phyloP scores from a whole-genome alignment of 2,888 invertebrate species.

The Dinocampus coccinellae region DNA sequence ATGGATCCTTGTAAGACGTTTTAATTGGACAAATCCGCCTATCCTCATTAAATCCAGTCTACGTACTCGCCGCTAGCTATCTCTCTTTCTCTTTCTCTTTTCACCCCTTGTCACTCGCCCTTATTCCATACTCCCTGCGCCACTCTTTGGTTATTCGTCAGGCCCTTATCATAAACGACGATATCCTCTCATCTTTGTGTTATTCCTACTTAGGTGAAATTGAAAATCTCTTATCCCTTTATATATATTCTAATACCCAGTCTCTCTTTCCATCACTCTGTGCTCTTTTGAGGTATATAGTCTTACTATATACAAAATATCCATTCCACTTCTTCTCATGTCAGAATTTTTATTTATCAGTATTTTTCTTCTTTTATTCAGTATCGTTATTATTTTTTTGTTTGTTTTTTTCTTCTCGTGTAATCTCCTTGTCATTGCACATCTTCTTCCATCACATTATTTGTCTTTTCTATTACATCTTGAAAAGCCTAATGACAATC shows the following conservation, averaged over 20 bases:
- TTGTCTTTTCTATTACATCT: background rate
- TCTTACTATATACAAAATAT: background rate
- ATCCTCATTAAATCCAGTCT: conserved; percentile 68
- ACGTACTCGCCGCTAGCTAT: conserved; percentile 42
- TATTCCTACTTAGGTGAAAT: conserved; percentile 59
- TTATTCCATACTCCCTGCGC: background rate
- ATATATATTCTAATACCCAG: conserved; percentile 35
- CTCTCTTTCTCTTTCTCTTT: too few relatives aligned
- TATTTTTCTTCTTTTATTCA: background rate
- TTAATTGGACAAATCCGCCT: conserved; percentile 71
- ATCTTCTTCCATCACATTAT: background rate
- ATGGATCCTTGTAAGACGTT: conserved; percentile 69
- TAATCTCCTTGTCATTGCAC: conserved; percentile 42
- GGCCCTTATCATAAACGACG: conserved; percentile 52
- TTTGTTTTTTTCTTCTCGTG: background rate
- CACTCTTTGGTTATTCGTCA: conserved; percentile 31
- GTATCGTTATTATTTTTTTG: too few relatives aligned
- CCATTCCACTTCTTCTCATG: background rate
- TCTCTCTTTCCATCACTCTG: background rate
- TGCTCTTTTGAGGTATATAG: background rate
- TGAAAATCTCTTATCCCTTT: conserved; percentile 56
- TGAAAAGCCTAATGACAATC: too few relatives aligned
- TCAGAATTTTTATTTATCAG: conserved; percentile 5
- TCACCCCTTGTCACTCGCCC: background rate
- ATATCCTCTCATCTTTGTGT: conserved; percentile 63